Conservation (phyloP, 2,113 vertebrate genomes). For the Phylloscopus whistleri region DNA sequence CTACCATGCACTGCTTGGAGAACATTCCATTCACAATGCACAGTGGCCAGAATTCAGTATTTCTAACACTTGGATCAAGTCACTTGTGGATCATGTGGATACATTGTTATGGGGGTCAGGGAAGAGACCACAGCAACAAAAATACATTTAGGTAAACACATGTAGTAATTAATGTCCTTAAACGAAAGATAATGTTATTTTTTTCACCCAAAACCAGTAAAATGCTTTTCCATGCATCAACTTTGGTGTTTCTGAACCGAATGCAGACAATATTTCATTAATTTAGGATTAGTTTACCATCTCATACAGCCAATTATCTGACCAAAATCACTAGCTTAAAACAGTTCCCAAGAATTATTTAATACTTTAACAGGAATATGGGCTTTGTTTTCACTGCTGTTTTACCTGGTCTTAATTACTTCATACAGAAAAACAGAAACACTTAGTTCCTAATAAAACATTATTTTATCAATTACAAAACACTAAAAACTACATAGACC, state of each 20-base stretch:
- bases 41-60: neutral
- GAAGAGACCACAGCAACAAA: neutral
- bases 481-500: neutral
- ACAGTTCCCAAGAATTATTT: neutral
- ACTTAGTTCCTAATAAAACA: neutral
- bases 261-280: neutral
- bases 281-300: neutral
- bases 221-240: neutral
- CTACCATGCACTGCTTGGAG: neutral
- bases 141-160: neutral
- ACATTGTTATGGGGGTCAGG: neutral
- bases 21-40: rapidly evolving
- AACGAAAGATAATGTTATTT: neutral
- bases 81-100: neutral
- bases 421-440: neutral
- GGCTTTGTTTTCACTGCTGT: neutral
- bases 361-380: neutral
- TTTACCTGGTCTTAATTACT: neutral
- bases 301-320: neutral
- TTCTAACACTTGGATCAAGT: neutral
- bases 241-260: neutral
- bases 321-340: neutral
- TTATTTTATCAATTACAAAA: neutral
- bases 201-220: neutral
- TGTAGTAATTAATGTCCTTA: neutral